phyloP scores from a whole-genome alignment of 2,888 invertebrate species.

The Adineta ricciae region DNA sequence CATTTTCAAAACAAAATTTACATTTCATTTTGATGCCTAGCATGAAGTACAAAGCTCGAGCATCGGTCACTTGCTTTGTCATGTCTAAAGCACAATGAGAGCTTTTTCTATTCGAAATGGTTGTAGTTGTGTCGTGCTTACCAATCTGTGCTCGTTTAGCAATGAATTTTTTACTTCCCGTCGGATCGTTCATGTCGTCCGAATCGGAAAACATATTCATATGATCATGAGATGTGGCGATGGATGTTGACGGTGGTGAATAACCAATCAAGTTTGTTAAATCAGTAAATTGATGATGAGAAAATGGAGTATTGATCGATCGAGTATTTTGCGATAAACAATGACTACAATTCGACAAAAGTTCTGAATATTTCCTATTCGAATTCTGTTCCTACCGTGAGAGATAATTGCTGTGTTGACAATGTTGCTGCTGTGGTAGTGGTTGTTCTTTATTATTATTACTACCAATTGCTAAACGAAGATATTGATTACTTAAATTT shows the following conservation, averaged over 20 bases:
- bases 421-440: background rate
- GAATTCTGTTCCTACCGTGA: background rate
- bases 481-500: background rate
- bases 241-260: background rate
- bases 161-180: conserved; percentile 4
- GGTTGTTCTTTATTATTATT: background rate
- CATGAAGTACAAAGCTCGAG: conserved; percentile 2
- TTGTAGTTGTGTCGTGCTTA: too few relatives aligned
- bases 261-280: background rate
- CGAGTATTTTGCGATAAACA: background rate
- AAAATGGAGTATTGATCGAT: background rate
- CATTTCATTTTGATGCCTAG: conserved; percentile 22
- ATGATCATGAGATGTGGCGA: background rate
- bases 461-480: background rate
- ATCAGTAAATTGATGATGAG: conserved; percentile 1
- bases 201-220: background rate
- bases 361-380: too few relatives aligned
- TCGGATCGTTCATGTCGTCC: background rate
- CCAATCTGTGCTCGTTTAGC: conserved; percentile 22
- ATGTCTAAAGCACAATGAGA: background rate
- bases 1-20: conserved; percentile 23
- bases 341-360: too few relatives aligned
- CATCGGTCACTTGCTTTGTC: conserved; percentile 5
- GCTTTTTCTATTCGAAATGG: too few relatives aligned
- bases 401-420: background rate